Base-by-base conservation (phyloP, 2,888 invertebrate species). In the Agonopterix alstromeriana region DNA sequence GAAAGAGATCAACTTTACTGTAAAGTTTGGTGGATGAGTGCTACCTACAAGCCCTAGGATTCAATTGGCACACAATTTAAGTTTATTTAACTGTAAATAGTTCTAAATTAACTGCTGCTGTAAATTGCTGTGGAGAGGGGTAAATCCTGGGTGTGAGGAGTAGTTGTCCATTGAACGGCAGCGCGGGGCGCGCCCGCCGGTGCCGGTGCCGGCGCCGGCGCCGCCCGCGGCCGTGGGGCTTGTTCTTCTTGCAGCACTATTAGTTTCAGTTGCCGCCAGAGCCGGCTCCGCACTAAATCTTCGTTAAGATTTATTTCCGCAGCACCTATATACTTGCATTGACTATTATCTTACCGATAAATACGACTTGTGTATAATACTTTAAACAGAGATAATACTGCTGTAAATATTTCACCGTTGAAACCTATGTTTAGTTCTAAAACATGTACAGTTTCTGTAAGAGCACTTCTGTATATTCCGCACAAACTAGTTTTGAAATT, bases 231-330 rank as follows among this genome's bases (percentile, higher is more conserved):
- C 63, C 12, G 36, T 72, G 77, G 79, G 80, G 91, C 92, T 92
- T 92, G 88, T 91, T 92, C 90, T 90, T 90, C 91, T 90, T 92
- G 87, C 91, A 92, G 92, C 92, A 92, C 93, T 90, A 89, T 92
- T 92, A 91, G 85, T 92, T 92, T 92, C 79, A 91, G 91, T 92
- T 92, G 92, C 92, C 81, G 89, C 86, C 82, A 78, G 75, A 83
- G 85, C 80, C 84, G 83, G 79, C 83, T 83, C 82, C 75, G 86
- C 87, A 85, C 86, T 74, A 62, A 74, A 76, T 75, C 87, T 85
- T 84, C 82, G 79, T 86, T 78, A 79, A 79, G 68, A 80, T 86
- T 90, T 79, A 83, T 90, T 90, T 89, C 87, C 82, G 88, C 89
- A 87, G 86, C 89, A 89, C 89, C 77, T 79, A 27, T 27, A 27